Evolutionary conservation across 2,797 vertebrate genomes (phyloP), one percentile per base, ranked within the genome.

Genomic region (Anableps anableps): DNA sequence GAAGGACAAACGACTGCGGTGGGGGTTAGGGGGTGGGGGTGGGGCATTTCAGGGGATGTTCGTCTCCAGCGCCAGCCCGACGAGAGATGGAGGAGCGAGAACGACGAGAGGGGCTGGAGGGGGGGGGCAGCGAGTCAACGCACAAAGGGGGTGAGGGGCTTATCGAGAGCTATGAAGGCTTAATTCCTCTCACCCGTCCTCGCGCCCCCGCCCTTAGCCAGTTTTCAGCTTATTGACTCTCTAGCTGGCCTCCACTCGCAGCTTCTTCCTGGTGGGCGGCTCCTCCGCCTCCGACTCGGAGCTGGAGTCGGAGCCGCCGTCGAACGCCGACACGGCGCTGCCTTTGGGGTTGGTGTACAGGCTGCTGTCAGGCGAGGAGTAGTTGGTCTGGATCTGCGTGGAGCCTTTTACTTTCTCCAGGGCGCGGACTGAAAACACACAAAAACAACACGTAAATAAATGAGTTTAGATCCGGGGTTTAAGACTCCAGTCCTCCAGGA

Each of bases 321-420:
- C 98, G 72, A 99, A 99, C 82, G 98, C 98, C 0, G 98, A 99
- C 95, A 99, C 98, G 86, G 98, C 91, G 94, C 98, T 97, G 96
- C 98, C 98, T 94, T 99, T 99, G 93, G 97, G 96, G 94, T 99
- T 99, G 95, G 98, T 99, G 96, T 99, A 99, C 88, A 99, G 97
- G 96, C 96, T 98, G 97, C 95, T 97, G 96, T 99, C 98, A 4
- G 97, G 97, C 3, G 97, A 95, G 0, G 97, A 96, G 92, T 98
- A 99, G 95, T 93, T 98, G 94, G 96, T 93, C 95, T 99, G 98
- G 84, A 99, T 97, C 92, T 98, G 97, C 47, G 97, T 94, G 1
- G 96, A 97, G 76, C 98, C 98, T 91, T 97, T 98, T 83, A 98
- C 98, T 86, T 99, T 99, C 95, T 99, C 98, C 96, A 99, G 96